Conservation (phyloP, 2,888 invertebrate genomes). For the Pristionchus japonicus region DNA sequence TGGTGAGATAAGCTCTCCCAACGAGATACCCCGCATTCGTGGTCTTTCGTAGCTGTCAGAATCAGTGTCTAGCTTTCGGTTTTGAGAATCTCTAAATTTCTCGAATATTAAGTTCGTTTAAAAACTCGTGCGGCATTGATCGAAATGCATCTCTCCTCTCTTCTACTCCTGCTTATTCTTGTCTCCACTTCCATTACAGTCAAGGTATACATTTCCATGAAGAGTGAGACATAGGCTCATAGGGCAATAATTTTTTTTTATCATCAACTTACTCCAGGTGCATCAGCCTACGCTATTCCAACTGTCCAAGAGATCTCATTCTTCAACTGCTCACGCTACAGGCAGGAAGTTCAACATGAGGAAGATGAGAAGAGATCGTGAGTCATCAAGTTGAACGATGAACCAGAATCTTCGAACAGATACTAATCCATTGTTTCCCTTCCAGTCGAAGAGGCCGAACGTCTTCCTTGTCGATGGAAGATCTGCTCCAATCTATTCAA, state of each 20-base stretch:
- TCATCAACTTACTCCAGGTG: too few species aligned
- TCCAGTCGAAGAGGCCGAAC: background rate
- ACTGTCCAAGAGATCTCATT: background rate
- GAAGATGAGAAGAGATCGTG: background rate
- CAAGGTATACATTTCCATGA: background rate
- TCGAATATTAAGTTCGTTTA: too few species aligned
- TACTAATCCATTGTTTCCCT: background rate
- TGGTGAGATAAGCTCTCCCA: too few species aligned
- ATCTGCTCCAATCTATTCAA: background rate
- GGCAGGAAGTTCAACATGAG: background rate
- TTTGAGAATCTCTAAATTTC: too few species aligned
- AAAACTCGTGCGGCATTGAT: too few species aligned
- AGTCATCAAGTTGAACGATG: too few species aligned
- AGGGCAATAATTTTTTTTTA: too few species aligned
- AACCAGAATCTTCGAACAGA: background rate
- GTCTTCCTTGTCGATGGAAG: slow-evolving; percentile 5
- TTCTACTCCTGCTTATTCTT: background rate
- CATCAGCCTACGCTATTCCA: background rate
- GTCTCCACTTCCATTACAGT: background rate
- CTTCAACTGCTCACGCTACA: background rate
- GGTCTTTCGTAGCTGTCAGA: background rate
- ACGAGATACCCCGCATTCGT: background rate
- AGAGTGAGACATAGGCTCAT: too few species aligned
- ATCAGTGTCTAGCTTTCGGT: too few species aligned
- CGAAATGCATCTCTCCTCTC: background rate